phyloP scores from a whole-genome alignment of 2,888 invertebrate genomes.

The Chrysotoxum bicinctum region DNA sequence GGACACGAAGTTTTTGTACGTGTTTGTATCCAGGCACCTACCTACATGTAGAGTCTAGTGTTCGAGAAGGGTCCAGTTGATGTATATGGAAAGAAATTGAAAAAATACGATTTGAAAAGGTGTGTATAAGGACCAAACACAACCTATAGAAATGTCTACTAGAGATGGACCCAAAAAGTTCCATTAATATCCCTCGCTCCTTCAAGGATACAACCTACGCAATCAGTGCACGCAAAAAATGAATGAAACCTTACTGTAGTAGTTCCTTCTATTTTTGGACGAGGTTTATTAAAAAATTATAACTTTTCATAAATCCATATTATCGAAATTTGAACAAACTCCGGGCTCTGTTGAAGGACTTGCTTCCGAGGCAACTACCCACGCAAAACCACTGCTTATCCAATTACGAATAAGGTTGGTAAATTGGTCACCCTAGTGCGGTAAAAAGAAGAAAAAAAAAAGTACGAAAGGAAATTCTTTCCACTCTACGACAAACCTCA shows the following conservation, averaged over 20 bases:
- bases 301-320: constrained; percentile 44
- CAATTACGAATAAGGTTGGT: constrained; percentile 65
- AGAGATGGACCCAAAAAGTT: not conserved
- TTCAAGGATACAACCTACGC: not conserved
- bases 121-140: not conserved
- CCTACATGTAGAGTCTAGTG: constrained; percentile 25
- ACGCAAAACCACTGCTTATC: constrained; percentile 42
- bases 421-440: constrained; percentile 62
- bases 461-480: constrained; percentile 32
- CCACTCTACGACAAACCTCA: constrained; percentile 31
- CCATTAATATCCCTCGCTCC: not conserved
- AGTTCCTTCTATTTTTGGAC: constrained; percentile 9
- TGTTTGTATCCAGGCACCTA: constrained; percentile 22
- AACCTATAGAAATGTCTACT: not conserved
- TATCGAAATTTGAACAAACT: constrained; percentile 38
- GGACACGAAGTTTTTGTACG: constrained; percentile 2
- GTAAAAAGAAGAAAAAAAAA: not conserved
- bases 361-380: not conserved
- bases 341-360: not conserved
- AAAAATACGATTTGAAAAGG: constrained; percentile 30
- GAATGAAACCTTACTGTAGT: not conserved
- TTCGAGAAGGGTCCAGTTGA: constrained; percentile 29
- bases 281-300: constrained; percentile 60
- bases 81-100: constrained; percentile 37
- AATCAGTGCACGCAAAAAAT: not conserved